These are phyloP conservation scores for Aepyceros melampus DNA, from an alignment of 2,113 vertebrate species.

Conservation along the genomic window DNA sequence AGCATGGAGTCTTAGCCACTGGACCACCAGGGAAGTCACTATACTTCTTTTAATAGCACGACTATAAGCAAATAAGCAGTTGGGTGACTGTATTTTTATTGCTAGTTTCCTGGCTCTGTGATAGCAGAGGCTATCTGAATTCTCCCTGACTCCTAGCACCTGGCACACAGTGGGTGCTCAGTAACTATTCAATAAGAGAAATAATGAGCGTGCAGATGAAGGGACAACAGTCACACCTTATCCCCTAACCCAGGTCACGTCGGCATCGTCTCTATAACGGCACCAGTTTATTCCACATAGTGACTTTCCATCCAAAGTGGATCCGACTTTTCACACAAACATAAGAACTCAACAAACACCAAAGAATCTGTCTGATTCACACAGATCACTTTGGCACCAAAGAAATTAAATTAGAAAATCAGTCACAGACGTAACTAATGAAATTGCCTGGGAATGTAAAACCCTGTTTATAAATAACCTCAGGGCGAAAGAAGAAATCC, in stretches of 20 bases:
- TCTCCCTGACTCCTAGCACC: background rate
- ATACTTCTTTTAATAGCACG: background rate
- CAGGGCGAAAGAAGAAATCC: background rate
- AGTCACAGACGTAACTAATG: background rate
- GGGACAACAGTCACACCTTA: accelerated
- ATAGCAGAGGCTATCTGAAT: background rate
- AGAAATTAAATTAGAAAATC: background rate
- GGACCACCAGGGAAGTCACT: background rate
- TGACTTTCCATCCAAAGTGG: background rate
- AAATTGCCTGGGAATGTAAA: background rate
- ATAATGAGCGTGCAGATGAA: background rate
- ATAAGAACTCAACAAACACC: background rate
- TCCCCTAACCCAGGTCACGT: background rate
- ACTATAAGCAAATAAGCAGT: background rate
- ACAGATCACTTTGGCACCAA: background rate
- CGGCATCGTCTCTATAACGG: accelerated
- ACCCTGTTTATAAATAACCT: background rate
- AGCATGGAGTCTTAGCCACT: background rate
- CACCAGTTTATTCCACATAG: accelerated
- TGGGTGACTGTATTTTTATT: background rate
- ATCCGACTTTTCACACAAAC: background rate
- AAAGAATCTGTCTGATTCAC: background rate
- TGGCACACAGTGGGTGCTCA: background rate
- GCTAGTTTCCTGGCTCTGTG: background rate
- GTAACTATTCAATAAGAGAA: background rate